These are phyloP conservation scores for Ostrea edulis DNA, from an alignment of 1,140 invertebrate genomes.

Conservation along the genomic window DNA sequence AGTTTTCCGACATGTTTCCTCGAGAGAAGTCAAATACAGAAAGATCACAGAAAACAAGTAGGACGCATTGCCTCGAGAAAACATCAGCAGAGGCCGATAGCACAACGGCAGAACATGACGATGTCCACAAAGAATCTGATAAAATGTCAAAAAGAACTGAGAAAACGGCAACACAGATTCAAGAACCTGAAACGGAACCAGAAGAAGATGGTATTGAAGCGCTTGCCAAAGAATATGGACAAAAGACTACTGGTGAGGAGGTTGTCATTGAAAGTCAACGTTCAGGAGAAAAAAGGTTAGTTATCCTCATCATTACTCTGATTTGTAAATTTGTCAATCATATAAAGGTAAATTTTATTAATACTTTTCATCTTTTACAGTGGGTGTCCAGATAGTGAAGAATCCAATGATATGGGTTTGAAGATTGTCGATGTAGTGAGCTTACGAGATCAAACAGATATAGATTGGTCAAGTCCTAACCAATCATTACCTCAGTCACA, in stretches of 20 bases:
- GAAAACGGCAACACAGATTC: background rate
- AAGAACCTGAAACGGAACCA: background rate
- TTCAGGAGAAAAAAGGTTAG: background rate
- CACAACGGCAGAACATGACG: conserved; percentile 64
- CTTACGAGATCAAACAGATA: conserved; percentile 61
- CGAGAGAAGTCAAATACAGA: background rate
- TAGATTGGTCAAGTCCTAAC: conserved; percentile 42
- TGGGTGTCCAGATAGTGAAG: background rate
- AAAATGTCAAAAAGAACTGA: background rate
- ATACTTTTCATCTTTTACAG: background rate
- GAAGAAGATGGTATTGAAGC: conserved; percentile 35
- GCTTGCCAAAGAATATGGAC: conserved; percentile 30
- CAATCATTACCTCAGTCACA: background rate
- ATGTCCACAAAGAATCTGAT: background rate
- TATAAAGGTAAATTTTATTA: background rate
- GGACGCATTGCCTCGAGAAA: conserved; percentile 52
- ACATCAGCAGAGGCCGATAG: conserved; percentile 68
- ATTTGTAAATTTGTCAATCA: background rate
- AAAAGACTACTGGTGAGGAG: background rate
- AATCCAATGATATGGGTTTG: conserved; percentile 62
- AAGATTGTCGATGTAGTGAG: conserved; percentile 74
- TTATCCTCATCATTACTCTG: background rate
- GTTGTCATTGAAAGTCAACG: background rate
- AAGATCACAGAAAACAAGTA: conserved; percentile 4
- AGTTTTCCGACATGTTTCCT: conserved; percentile 63